Conservation (phyloP, 2,113 vertebrate species). For the Dromaius novaehollandiae region DNA sequence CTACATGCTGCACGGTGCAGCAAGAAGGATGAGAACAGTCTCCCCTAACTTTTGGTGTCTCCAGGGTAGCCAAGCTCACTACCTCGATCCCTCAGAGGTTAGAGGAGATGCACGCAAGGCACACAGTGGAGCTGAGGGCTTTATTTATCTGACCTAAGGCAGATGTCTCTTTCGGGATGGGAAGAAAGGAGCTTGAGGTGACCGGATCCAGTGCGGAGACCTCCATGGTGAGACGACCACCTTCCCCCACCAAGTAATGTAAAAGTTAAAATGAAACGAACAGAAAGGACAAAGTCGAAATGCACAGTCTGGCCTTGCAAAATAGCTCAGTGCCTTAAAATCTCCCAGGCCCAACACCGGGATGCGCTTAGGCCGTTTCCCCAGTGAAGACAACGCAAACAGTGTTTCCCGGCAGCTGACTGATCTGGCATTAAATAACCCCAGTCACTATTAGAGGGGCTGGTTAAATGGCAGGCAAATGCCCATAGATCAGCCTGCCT, state of each 20-base stretch:
- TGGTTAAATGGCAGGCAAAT: not conserved
- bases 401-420: not conserved
- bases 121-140: not conserved
- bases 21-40: no score
- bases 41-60: no score
- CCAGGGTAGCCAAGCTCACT: no score
- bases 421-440: not conserved
- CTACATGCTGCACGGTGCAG: no score
- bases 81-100: no score
- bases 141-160: not conserved
- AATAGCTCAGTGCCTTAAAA: not conserved
- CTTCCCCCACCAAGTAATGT: not conserved
- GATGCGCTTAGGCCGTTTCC: not conserved
- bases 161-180: not conserved
- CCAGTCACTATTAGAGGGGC: not conserved
- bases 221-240: fast-evolving
- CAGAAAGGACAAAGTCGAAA: not conserved
- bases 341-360: not conserved
- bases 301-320: not conserved
- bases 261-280: not conserved
- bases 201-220: not conserved
- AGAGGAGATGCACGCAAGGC: no score
- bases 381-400: fast-evolving
- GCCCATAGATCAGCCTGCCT: not conserved
- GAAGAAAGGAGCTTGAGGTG: not conserved